phyloP scores from a whole-genome alignment of 2,888 invertebrate species.

The Epistrophella euchroma region DNA sequence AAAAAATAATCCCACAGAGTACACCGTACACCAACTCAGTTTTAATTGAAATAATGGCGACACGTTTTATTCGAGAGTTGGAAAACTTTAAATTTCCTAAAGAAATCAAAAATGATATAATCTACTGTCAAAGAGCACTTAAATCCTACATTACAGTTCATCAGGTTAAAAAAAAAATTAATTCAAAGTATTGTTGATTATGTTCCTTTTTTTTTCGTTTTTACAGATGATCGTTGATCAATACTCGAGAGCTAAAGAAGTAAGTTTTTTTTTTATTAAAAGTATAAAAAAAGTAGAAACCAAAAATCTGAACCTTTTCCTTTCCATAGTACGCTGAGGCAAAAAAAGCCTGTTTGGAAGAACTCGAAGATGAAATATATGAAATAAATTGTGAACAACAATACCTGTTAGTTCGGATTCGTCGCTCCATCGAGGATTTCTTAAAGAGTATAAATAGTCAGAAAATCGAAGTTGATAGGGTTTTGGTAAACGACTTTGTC shows the following conservation, averaged over 20 bases:
- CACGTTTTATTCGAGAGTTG: conserved; percentile 60
- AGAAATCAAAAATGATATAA: conserved; percentile 82
- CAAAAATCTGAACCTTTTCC: background rate
- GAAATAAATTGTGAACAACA: conserved; percentile 82
- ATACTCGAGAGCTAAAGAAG: conserved; percentile 54
- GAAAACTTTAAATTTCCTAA: conserved; percentile 80
- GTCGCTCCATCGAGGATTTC: conserved; percentile 79
- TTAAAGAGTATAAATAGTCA: conserved; percentile 78
- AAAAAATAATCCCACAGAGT: background rate
- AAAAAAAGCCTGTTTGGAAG: conserved; percentile 80
- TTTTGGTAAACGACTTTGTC: conserved; percentile 78
- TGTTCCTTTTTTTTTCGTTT: conserved; percentile 10
- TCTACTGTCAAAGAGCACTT: conserved; percentile 82
- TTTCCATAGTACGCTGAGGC: conserved; percentile 79
- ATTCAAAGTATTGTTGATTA: background rate
- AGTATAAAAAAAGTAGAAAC: background rate
- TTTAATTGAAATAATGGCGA: conserved; percentile 51
- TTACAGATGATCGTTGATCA: conserved; percentile 75
- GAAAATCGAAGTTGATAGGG: conserved; percentile 77
- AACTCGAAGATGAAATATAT: conserved; percentile 81
- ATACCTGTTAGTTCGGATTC: conserved; percentile 79
- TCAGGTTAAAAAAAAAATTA: conserved; percentile 77
- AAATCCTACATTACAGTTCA: conserved; percentile 82
- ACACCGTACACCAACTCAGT: background rate
- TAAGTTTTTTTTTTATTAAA: conserved; percentile 54